phyloP scores from a whole-genome alignment of 2,113 vertebrate genomes.

The Otus sunia region DNA sequence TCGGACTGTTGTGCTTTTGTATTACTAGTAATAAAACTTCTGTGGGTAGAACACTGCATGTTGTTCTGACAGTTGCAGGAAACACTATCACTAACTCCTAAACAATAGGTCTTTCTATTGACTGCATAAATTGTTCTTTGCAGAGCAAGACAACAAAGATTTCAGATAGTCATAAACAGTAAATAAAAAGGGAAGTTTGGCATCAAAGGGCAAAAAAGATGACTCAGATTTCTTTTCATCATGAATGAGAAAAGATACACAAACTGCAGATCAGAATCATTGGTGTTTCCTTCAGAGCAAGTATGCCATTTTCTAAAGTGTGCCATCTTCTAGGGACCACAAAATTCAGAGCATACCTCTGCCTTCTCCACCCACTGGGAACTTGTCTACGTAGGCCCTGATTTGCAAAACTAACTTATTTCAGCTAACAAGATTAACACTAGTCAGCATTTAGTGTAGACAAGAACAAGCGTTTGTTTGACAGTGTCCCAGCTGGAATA shows the following conservation, averaged over 20 bases:
- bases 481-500: neutral
- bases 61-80: neutral
- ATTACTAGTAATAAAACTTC: neutral
- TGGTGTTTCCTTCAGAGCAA: neutral
- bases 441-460: neutral
- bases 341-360: neutral
- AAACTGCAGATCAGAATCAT: neutral
- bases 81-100: neutral
- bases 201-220: neutral
- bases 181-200: neutral
- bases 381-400: neutral
- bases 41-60: neutral
- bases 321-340: neutral
- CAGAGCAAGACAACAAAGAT: neutral
- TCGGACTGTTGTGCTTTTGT: neutral
- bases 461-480: neutral
- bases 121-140: neutral
- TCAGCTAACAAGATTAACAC: neutral
- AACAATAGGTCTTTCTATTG: neutral
- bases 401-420: neutral
- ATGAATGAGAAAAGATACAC: neutral
- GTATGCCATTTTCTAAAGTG: neutral
- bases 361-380: neutral
- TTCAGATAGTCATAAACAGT: neutral
- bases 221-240: neutral